These are phyloP conservation scores for Caenorhabditis remanei DNA, from an alignment of 1,140 invertebrate species.

Conservation along the genomic window DNA sequence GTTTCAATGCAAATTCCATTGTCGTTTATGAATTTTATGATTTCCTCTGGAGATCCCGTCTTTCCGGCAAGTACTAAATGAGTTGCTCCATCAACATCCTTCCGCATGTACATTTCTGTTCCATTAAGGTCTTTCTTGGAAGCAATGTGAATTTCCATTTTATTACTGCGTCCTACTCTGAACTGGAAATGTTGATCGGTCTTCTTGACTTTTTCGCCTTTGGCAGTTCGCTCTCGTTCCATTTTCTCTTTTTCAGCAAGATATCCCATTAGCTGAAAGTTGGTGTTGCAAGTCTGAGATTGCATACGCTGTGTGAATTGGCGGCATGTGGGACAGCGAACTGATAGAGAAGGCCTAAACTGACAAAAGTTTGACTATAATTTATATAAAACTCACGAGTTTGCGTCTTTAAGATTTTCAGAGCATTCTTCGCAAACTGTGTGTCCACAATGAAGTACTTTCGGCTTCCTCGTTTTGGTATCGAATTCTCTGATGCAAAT, in stretches of 20 bases:
- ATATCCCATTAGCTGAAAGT: slow-evolving; percentile 32
- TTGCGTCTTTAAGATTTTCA: neutral
- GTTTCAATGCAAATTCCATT: slow-evolving; percentile 27
- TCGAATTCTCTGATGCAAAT: slow-evolving; percentile 35
- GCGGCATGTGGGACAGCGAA: slow-evolving; percentile 32
- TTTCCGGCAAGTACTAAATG: slow-evolving; percentile 1
- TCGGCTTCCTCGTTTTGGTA: slow-evolving; percentile 2
- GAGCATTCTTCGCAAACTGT: slow-evolving; percentile 26
- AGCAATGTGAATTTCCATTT: slow-evolving; percentile 18
- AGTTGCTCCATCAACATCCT: slow-evolving; percentile 23
- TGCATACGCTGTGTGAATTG: neutral
- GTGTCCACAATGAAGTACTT: slow-evolving; percentile 11
- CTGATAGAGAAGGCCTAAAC: neutral
- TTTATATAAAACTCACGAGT: neutral
- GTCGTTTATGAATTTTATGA: slow-evolving; percentile 7
- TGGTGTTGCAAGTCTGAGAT: slow-evolving; percentile 12
- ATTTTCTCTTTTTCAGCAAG: slow-evolving; percentile 48
- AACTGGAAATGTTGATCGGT: neutral
- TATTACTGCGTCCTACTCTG: neutral
- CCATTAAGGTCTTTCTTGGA: slow-evolving; percentile 24
- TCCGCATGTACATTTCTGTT: slow-evolving; percentile 12
- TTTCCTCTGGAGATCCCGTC: slow-evolving; percentile 9
- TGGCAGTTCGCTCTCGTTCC: slow-evolving; percentile 6
- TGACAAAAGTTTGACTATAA: too few relatives aligned
- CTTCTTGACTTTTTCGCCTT: slow-evolving; percentile 2